Evolutionary conservation across 2,113 vertebrate genomes (phyloP).

Genomic region (Ranitomeya imitator): DNA sequence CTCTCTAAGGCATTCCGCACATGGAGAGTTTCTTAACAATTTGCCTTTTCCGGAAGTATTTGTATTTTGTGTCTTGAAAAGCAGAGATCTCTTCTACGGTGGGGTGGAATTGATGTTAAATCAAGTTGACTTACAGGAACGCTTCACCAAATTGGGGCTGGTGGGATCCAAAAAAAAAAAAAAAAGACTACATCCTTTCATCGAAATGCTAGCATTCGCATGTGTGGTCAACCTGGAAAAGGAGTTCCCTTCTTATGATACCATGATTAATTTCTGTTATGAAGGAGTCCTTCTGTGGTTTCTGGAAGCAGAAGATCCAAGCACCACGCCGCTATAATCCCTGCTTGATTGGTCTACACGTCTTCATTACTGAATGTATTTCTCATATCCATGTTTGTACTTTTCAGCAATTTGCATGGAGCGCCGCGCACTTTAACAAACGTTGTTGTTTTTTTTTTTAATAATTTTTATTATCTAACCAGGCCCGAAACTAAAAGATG

Average conservation of each 20-base stretch:
- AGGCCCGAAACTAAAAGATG: constrained; percentile 63
- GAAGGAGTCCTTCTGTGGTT: neutral
- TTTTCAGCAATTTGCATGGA: constrained; percentile 66
- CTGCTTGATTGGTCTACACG: neutral
- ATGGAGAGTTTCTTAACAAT: neutral
- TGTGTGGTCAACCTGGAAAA: neutral
- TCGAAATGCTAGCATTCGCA: no score
- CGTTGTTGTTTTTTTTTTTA: constrained; percentile 64
- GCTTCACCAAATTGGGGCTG: neutral
- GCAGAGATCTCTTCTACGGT: neutral
- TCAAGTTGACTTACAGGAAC: neutral
- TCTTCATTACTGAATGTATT: constrained; percentile 24
- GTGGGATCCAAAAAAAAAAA: neutral
- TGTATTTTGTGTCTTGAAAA: neutral
- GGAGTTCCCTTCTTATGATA: neutral
- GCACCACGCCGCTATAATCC: neutral
- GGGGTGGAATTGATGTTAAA: neutral
- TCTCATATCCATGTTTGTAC: constrained; percentile 47
- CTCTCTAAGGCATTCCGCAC: neutral
- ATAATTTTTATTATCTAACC: constrained; percentile 56
- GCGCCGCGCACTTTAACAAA: constrained; percentile 75
- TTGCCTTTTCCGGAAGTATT: neutral
- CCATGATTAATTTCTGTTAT: neutral
- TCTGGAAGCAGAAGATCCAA: neutral
- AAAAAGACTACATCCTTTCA: no score